phyloP scores from a whole-genome alignment of 1,140 invertebrate genomes.

The Leptoteleia sp. region DNA sequence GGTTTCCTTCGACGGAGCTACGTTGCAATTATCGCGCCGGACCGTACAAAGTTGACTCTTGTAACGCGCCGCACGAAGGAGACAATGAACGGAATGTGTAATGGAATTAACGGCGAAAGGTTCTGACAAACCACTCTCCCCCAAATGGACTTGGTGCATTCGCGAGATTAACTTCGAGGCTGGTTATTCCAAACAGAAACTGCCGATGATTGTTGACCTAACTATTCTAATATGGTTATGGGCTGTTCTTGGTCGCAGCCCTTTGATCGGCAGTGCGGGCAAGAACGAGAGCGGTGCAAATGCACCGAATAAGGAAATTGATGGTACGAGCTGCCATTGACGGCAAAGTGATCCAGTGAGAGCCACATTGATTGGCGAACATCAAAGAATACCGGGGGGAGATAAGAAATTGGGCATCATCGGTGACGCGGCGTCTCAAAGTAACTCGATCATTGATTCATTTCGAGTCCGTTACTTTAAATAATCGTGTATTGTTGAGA shows the following conservation, averaged over 20 bases:
- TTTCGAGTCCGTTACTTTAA: too few species aligned
- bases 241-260: not conserved
- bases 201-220: slow-evolving; percentile 15
- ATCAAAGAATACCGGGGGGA: too few species aligned
- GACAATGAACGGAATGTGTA: slow-evolving; percentile 57
- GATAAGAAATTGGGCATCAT: too few species aligned
- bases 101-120: slow-evolving; percentile 41
- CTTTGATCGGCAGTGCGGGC: slow-evolving; percentile 7
- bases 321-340: too few species aligned
- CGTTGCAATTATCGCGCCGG: slow-evolving; percentile 43
- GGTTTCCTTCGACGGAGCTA: slow-evolving; percentile 46
- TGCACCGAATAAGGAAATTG: too few species aligned
- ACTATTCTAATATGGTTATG: slow-evolving; percentile 14
- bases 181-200: slow-evolving; percentile 46
- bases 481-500: too few species aligned
- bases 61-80: slow-evolving; percentile 17
- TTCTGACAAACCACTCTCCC: slow-evolving; percentile 54
- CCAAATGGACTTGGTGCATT: slow-evolving; percentile 48
- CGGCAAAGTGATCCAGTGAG: too few species aligned
- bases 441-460: too few species aligned
- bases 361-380: too few species aligned
- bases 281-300: not conserved
- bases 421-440: too few species aligned
- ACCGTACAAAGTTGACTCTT: slow-evolving; percentile 42
- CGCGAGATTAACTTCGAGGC: slow-evolving; percentile 36